Evolutionary conservation across 2,113 vertebrate genomes (phyloP).

Genomic region (Larimichthys polyactis): DNA sequence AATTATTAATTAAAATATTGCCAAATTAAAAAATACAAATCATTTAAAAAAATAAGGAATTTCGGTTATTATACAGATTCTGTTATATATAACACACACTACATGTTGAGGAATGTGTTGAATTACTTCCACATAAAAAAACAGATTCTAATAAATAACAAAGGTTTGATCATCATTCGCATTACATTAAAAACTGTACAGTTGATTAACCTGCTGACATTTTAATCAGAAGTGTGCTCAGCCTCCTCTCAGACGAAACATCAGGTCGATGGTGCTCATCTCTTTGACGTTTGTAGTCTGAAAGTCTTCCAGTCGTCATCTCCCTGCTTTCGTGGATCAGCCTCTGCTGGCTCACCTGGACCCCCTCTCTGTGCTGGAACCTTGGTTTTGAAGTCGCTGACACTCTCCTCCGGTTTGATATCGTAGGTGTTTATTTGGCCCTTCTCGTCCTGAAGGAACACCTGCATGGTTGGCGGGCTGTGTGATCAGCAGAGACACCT

Average conservation of each 20-base stretch:
- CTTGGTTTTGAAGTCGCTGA: slow-evolving; percentile 69
- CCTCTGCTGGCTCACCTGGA: slow-evolving; percentile 4
- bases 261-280: slow-evolving; percentile 64
- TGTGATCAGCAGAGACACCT: slow-evolving; percentile 70
- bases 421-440: slow-evolving; percentile 55
- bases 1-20: too few relatives aligned
- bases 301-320: slow-evolving; percentile 57
- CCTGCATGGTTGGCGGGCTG: slow-evolving; percentile 53
- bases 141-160: not conserved
- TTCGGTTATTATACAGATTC: too few relatives aligned
- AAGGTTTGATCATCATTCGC: not conserved
- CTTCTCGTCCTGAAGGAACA: slow-evolving; percentile 74
- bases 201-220: accelerated
- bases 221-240: slow-evolving; percentile 29
- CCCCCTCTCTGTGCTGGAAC: slow-evolving; percentile 54
- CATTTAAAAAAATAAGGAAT: too few relatives aligned
- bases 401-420: slow-evolving; percentile 49
- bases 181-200: not conserved
- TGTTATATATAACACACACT: too few relatives aligned
- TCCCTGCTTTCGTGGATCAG: slow-evolving; percentile 56
- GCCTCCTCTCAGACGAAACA: slow-evolving; percentile 73
- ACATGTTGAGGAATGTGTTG: not conserved
- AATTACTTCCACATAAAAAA: not conserved
- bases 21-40: too few relatives aligned
- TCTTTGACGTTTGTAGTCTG: slow-evolving; percentile 66